These are phyloP conservation scores for Syrista parreyssii DNA, from an alignment of 2,888 invertebrate genomes.

Conservation along the genomic window DNA sequence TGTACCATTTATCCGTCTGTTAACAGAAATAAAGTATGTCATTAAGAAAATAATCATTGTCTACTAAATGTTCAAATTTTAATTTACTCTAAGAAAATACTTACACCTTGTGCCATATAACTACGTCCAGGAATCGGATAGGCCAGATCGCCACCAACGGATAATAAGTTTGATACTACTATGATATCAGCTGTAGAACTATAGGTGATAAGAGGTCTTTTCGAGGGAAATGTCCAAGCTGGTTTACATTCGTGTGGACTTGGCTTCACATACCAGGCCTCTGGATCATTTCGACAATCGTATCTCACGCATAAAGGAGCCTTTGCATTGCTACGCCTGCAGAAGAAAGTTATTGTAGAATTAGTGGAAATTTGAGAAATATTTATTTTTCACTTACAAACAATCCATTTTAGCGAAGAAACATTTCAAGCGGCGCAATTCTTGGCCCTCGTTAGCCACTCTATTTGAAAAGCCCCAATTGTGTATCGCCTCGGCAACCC, in stretches of 20 bases:
- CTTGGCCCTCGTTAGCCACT: slow-evolving; percentile 47
- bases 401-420: slow-evolving; percentile 52
- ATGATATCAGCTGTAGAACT: slow-evolving; percentile 40
- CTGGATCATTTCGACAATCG: slow-evolving; percentile 47
- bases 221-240: slow-evolving; percentile 47
- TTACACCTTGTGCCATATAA: slow-evolving; percentile 49
- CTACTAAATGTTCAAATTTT: neutral
- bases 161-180: slow-evolving; percentile 38
- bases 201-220: slow-evolving; percentile 53
- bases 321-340: slow-evolving; percentile 30
- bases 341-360: neutral
- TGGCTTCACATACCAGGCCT: slow-evolving; percentile 48
- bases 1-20: slow-evolving; percentile 50
- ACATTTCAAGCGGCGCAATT: slow-evolving; percentile 50
- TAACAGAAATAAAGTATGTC: slow-evolving; percentile 1
- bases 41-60: neutral
- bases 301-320: slow-evolving; percentile 44
- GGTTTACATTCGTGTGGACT: slow-evolving; percentile 54
- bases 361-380: neutral
- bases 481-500: slow-evolving; percentile 55
- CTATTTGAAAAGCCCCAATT: slow-evolving; percentile 59
- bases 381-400: slow-evolving; percentile 41
- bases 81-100: neutral
- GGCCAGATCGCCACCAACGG: slow-evolving; percentile 38
- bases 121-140: slow-evolving; percentile 46